Evolutionary conservation across 2,888 invertebrate species (phyloP).

Genomic region (Litoditis marina): DNA sequence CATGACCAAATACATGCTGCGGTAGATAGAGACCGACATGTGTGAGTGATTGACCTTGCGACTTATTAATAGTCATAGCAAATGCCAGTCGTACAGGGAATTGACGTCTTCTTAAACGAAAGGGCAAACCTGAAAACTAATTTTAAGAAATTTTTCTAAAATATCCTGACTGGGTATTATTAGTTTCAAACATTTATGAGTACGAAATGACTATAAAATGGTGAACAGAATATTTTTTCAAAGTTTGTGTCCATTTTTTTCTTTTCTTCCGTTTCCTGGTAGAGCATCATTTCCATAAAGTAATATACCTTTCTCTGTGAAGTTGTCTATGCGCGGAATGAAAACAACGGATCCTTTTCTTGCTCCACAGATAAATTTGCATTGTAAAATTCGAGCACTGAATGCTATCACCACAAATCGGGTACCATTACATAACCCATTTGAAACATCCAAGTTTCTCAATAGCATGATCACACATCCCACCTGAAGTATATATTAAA

Average conservation of each 20-base stretch:
- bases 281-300: no score
- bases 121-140: conserved; percentile 5
- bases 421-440: conserved; percentile 2
- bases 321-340: no score
- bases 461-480: conserved; percentile 4
- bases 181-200: no score
- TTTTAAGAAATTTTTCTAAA: no score
- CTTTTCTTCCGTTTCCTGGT: no score
- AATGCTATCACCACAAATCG: not conserved
- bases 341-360: not conserved
- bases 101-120: conserved; percentile 1
- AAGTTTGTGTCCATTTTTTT: no score
- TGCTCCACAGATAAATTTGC: conserved; percentile 5
- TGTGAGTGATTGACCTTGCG: conserved; percentile 53
- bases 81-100: conserved; percentile 38
- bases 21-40: conserved; percentile 29
- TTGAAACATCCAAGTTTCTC: not conserved
- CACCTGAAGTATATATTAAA: no score
- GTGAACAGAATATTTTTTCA: no score
- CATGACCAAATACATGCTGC: conserved; percentile 45
- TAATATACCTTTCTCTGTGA: no score
- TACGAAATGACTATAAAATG: no score
- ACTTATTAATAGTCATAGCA: conserved; percentile 58
- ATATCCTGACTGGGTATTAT: no score
- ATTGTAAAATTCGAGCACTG: no score